phyloP scores from a whole-genome alignment of 2,113 vertebrate species.

The Sclerurus mexicanus region DNA sequence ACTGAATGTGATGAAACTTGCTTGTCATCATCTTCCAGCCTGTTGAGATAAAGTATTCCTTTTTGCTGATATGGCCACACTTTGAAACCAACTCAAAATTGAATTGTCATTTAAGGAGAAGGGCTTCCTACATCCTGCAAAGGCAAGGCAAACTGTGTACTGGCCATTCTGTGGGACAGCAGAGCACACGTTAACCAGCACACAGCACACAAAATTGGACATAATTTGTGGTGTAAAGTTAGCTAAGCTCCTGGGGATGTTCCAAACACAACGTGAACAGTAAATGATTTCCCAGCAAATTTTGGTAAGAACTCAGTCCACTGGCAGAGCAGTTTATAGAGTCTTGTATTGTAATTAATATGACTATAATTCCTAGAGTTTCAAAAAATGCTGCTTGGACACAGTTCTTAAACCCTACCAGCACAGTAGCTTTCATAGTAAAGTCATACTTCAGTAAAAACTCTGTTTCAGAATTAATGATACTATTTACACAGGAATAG shows the following conservation, averaged over 20 bases:
- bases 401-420: neutral
- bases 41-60: neutral
- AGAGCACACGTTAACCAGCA: rapidly evolving
- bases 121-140: neutral
- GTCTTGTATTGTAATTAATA: neutral
- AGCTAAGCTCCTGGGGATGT: neutral
- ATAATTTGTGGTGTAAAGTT: neutral
- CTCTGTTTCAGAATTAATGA: neutral
- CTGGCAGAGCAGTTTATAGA: neutral
- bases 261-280: neutral
- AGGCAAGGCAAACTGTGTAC: neutral
- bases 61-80: neutral
- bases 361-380: neutral
- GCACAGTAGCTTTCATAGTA: neutral
- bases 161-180: neutral
- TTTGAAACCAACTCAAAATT: neutral
- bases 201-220: neutral
- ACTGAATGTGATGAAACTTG: neutral
- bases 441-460: neutral
- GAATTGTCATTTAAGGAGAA: neutral
- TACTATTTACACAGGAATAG: neutral
- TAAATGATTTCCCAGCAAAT: neutral
- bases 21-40: neutral
- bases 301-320: neutral
- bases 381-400: neutral